Percentiles rank a stretch among this genome's conserved stretches.
Conservation (phyloP, 2,888 invertebrate genomes). For the Allophyes oxyacanthae region DNA sequence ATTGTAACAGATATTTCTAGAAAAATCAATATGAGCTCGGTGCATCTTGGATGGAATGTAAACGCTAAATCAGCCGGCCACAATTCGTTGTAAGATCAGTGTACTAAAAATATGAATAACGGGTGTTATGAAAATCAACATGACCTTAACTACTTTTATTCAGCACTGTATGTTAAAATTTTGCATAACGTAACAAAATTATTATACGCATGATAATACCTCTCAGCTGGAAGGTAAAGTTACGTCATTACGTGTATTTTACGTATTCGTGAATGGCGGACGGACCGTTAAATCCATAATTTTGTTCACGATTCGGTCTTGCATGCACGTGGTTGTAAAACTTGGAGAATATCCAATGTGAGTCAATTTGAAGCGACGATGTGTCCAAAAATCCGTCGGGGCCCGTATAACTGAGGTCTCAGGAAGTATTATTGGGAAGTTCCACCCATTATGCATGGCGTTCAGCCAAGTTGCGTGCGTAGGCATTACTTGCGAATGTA, state of each 20-base stretch:
- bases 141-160: no score
- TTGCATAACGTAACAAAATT: no score
- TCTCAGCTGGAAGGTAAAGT: conserved; percentile 6
- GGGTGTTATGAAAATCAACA: no score
- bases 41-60: no score
- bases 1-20: conserved; percentile 5
- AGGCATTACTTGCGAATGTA: conserved; percentile 48
- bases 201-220: not conserved
- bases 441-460: conserved; percentile 75
- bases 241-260: conserved; percentile 8
- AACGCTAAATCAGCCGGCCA: no score
- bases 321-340: conserved; percentile 47
- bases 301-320: conserved; percentile 25
- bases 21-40: not conserved
- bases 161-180: no score
- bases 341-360: conserved; percentile 55
- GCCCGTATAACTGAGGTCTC: conserved; percentile 43
- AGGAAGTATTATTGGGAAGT: conserved; percentile 75
- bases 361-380: conserved; percentile 45
- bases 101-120: no score
- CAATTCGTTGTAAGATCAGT: no score
- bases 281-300: conserved; percentile 36
- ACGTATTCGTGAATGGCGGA: conserved; percentile 6
- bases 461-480: conserved; percentile 66
- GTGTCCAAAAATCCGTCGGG: conserved; percentile 44